Evolutionary conservation across 2,888 invertebrate genomes (phyloP).

Genomic region (Tillus elongatus): DNA sequence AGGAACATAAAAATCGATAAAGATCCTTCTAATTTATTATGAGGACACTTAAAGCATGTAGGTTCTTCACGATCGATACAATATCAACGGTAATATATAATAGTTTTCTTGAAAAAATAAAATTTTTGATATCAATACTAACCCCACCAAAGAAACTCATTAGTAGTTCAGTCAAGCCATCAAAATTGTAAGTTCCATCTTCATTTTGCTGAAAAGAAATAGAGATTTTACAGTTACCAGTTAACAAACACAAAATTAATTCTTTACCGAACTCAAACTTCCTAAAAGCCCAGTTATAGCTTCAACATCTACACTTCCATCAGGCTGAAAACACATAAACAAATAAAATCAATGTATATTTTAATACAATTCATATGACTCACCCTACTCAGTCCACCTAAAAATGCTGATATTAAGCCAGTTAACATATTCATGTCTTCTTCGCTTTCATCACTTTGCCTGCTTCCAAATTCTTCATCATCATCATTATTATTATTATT

Average conservation of each 20-base stretch:
- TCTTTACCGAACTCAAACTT: slow-evolving; percentile 36
- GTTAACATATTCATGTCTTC: slow-evolving; percentile 36
- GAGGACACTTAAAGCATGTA: no score
- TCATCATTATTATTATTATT: slow-evolving; percentile 16
- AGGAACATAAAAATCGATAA: no score
- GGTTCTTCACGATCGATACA: no score
- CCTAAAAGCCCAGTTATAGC: slow-evolving; percentile 39
- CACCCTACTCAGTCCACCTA: slow-evolving; percentile 39
- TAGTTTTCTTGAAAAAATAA: no score
- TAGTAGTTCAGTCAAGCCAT: slow-evolving; percentile 36
- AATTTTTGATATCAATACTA: no score
- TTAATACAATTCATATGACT: slow-evolving; percentile 11
- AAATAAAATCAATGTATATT: not conserved
- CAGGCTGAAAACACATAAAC: slow-evolving; percentile 32
- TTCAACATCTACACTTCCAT: slow-evolving; percentile 39
- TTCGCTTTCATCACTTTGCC: slow-evolving; percentile 30
- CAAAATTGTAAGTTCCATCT: slow-evolving; percentile 40
- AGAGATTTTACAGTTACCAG: slow-evolving; percentile 6
- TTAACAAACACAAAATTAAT: slow-evolving; percentile 10
- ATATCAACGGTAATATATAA: no score
- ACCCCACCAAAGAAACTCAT: slow-evolving; percentile 38
- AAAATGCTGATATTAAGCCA: slow-evolving; percentile 37
- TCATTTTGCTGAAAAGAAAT: slow-evolving; percentile 33
- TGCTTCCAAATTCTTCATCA: slow-evolving; percentile 25
- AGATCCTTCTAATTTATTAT: no score